Conservation (phyloP, 2,888 invertebrate genomes). For the Apodemia hepburni region DNA sequence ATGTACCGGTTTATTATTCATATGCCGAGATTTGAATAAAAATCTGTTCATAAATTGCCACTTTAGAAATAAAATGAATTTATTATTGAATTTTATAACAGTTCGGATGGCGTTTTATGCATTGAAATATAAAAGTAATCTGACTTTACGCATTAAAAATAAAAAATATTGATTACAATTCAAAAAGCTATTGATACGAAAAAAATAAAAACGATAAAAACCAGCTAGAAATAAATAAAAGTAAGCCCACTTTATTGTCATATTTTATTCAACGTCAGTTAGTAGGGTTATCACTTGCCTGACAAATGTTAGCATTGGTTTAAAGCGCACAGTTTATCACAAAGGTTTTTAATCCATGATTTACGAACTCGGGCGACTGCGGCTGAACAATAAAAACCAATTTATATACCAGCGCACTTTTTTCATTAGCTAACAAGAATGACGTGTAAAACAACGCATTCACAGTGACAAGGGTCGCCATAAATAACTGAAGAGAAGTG, state of each 20-base stretch:
- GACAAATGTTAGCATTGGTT: constrained; percentile 53
- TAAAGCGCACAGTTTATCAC: constrained; percentile 55
- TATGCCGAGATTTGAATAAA: too few relatives aligned
- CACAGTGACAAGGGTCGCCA: constrained; percentile 63
- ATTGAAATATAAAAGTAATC: too few relatives aligned
- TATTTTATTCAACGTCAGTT: constrained; percentile 18
- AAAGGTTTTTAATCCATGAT: constrained; percentile 67
- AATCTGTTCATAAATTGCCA: too few relatives aligned
- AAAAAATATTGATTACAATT: background rate
- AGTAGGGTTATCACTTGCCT: constrained; percentile 41
- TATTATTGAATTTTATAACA: too few relatives aligned
- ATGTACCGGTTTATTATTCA: too few relatives aligned
- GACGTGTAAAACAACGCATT: constrained; percentile 73
- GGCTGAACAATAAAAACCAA: constrained; percentile 70
- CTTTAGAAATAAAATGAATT: too few relatives aligned
- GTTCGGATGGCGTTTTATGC: too few relatives aligned
- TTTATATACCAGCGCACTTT: constrained; percentile 62
- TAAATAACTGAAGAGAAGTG: constrained; percentile 69
- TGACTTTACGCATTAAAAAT: background rate
- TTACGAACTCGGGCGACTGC: constrained; percentile 58
- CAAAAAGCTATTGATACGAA: constrained; percentile 6
- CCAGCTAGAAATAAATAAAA: constrained; percentile 7
- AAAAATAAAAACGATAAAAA: background rate
- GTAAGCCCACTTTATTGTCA: constrained; percentile 10
- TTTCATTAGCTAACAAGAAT: constrained; percentile 76